phyloP scores from a whole-genome alignment of 1,140 invertebrate genomes.

The Pogonomyrmex californicus region DNA sequence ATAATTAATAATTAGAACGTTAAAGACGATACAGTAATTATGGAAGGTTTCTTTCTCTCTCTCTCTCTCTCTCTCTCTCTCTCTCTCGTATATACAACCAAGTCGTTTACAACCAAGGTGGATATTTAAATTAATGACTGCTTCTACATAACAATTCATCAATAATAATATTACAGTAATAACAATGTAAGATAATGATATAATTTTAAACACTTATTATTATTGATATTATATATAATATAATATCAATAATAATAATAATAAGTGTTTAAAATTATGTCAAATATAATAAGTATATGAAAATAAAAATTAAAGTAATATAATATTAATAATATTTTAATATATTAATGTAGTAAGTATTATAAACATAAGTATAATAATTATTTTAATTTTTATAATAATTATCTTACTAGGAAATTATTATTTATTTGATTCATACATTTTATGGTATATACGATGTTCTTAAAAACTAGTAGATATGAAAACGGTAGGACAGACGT shows the following conservation, averaged over 20 bases:
- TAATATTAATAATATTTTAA: too few species aligned
- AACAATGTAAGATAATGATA: neutral
- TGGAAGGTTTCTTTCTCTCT: neutral
- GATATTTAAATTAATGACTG: neutral
- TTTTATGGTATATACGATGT: neutral
- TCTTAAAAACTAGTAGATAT: neutral
- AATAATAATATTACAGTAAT: constrained; percentile 13
- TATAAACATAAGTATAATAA: neutral
- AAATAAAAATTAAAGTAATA: too few species aligned
- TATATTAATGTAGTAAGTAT: neutral
- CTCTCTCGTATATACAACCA: neutral
- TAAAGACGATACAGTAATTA: neutral
- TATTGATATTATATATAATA: neutral
- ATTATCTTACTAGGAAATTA: neutral
- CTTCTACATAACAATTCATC: neutral
- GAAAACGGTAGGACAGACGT: neutral
- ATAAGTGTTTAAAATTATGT: too few species aligned
- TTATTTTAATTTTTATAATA: constrained; percentile 9
- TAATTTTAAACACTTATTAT: neutral
- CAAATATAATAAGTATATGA: too few species aligned
- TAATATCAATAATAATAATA: neutral
- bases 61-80: too few species aligned
- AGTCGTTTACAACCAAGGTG: neutral
- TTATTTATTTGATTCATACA: neutral
- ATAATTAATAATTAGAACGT: neutral